These are phyloP conservation scores for Patiria miniata DNA, from an alignment of 35 echinoderm and acorn worm genomes.

Conservation along the genomic window DNA sequence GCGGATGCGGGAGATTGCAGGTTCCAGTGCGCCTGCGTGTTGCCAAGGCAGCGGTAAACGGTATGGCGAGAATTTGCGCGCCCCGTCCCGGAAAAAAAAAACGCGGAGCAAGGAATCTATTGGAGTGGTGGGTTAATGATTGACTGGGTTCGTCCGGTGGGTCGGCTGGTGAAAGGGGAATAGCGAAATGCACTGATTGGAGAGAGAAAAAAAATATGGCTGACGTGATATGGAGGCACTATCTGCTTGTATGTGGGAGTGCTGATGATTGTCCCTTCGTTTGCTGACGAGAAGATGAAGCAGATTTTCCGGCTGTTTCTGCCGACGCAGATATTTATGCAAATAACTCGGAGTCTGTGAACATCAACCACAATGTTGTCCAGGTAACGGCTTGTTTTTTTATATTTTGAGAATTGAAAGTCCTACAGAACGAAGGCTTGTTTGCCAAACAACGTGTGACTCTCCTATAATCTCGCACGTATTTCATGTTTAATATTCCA, in stretches of 20 bases:
- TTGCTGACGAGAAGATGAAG: too few species aligned
- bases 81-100: conserved; percentile 8
- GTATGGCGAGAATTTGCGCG: background rate
- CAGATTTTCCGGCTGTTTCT: too few species aligned
- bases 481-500: too few species aligned
- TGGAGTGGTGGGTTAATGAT: background rate
- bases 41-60: conserved; percentile 14
- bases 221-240: background rate
- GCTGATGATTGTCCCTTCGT: background rate
- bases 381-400: too few species aligned
- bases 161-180: background rate
- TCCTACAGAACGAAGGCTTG: too few species aligned
- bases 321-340: too few species aligned
- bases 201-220: background rate
- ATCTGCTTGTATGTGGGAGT: background rate
- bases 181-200: conserved; percentile 12
- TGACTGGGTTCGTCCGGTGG: background rate
- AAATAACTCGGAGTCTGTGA: too few species aligned
- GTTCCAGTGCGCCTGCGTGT: background rate
- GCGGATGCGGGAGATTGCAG: background rate
- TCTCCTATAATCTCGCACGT: too few species aligned
- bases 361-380: too few species aligned
- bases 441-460: too few species aligned
- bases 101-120: background rate
- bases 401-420: too few species aligned